Conservation (phyloP, 2,888 invertebrate genomes). For the Eupithecia subumbrata region DNA sequence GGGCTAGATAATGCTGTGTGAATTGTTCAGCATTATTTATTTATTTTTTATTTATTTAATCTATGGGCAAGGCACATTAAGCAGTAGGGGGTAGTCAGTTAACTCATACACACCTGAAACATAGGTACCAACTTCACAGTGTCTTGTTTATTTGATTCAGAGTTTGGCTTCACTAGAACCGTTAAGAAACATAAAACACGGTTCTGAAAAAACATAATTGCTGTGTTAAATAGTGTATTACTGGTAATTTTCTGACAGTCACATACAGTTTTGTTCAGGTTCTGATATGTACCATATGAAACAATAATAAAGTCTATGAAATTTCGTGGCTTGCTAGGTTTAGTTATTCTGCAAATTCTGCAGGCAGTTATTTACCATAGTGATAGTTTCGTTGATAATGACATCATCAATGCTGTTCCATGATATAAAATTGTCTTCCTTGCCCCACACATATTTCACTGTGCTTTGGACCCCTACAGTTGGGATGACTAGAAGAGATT, state of each 20-base stretch:
- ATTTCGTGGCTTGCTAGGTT: background rate
- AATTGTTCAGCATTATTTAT: too few species aligned
- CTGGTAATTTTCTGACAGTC: background rate
- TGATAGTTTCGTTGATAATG: slow-evolving; percentile 80
- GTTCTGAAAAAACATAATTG: slow-evolving; percentile 56
- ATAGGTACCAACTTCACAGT: slow-evolving; percentile 66
- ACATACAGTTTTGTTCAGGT: background rate
- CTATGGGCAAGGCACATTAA: too few species aligned
- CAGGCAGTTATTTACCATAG: slow-evolving; percentile 59
- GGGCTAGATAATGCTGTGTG: too few species aligned
- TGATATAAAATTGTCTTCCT: slow-evolving; percentile 70
- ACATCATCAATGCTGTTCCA: slow-evolving; percentile 77
- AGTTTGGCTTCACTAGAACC: slow-evolving; percentile 62
- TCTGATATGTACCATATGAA: background rate
- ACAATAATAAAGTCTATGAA: background rate
- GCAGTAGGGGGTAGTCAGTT: too few species aligned
- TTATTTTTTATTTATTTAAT: too few species aligned
- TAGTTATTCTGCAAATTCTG: background rate
- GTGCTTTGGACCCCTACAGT: slow-evolving; percentile 76
- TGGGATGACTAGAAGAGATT: slow-evolving; percentile 73
- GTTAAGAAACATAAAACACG: slow-evolving; percentile 74
- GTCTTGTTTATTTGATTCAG: slow-evolving; percentile 52
- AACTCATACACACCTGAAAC: slow-evolving; percentile 63
- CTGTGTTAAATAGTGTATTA: background rate
- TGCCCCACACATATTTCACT: slow-evolving; percentile 73